Percentiles rank a stretch among this genome's conserved stretches.
Evolutionary conservation across 2,113 vertebrate genomes (phyloP).

Genomic region (Barbus barbus): DNA sequence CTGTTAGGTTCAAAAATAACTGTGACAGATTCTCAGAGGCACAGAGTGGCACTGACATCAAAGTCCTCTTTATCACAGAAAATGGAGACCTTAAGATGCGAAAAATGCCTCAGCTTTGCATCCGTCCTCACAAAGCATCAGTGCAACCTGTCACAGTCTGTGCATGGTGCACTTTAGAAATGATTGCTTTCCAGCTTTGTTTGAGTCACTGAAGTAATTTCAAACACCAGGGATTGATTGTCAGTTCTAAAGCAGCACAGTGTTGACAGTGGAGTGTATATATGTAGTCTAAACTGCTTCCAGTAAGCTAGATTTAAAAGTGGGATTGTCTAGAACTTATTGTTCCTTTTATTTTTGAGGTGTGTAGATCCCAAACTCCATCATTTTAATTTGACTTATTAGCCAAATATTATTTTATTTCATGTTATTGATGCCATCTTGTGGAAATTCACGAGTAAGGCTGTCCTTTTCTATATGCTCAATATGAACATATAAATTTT

Average conservation of each 20-base stretch:
- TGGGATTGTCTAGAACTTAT: background rate
- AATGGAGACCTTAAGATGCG: constrained; percentile 37
- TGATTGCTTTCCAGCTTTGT: background rate
- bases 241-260: background rate
- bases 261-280: background rate
- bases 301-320: background rate
- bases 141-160: background rate
- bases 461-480: background rate
- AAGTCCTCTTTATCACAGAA: constrained; percentile 35
- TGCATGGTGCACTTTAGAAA: background rate
- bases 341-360: background rate
- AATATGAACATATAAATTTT: background rate
- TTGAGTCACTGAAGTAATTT: background rate
- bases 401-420: background rate
- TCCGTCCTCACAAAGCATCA: constrained; percentile 17
- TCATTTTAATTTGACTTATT: background rate
- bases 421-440: background rate
- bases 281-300: background rate
- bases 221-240: background rate
- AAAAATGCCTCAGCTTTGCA: constrained; percentile 25
- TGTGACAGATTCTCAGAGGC: constrained; percentile 63
- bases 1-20: constrained; percentile 72
- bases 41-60: constrained; percentile 41
- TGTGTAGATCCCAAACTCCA: background rate
- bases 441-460: background rate